Base-by-base conservation (phyloP, 2,888 invertebrate genomes). In the Leptura quadrifasciata region DNA sequence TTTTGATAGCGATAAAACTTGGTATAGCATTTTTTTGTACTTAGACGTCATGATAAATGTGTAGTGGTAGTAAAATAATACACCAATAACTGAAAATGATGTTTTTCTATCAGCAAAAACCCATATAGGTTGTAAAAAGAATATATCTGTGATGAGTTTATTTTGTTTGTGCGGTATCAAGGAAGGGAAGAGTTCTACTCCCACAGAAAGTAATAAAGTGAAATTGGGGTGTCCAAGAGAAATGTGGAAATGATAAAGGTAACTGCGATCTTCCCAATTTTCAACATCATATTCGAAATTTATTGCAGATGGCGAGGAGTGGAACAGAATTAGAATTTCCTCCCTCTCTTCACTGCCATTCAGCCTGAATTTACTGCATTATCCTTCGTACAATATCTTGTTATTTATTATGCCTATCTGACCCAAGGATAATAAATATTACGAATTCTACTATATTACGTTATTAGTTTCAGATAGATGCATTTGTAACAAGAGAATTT, bases 251-350 rank as follows among this genome's bases (percentile, higher is more conserved):
- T 83, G 80, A 72, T 69, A 74, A 79, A 76, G 78, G 77, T 71
- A 76, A 80, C 64, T 76, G 75, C 39, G 74, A 78, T 65, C 54
- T 79, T 60, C 75, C 76, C 71, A 84, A 75, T 77, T 79, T 77
- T 78, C 63, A 64, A 54, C 73, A 70, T 76, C 76, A 77, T 75
- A 76, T 76, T 74, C 72, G 76, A 68, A 79, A 77, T 79, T 79
- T 77, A 77, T 73, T 76, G 74, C 77, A 55, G 72, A 39, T 63
- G 55, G 65, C 71, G 35, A 52, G 65, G 55, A 67, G 55, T 72
- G 58, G 64, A 69, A 76, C 63, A 69, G 73, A 73, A 73, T 69
- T 76, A 69, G 69, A 72, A 69, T 72, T 75, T 72, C 61, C 64
- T 69, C 65, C 58, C 69, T 64, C 64, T 58, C 72, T 69, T 63